phyloP scores from a whole-genome alignment of 1,140 invertebrate species.

The roundworm (Caenorhabditis elegans) region DNA sequence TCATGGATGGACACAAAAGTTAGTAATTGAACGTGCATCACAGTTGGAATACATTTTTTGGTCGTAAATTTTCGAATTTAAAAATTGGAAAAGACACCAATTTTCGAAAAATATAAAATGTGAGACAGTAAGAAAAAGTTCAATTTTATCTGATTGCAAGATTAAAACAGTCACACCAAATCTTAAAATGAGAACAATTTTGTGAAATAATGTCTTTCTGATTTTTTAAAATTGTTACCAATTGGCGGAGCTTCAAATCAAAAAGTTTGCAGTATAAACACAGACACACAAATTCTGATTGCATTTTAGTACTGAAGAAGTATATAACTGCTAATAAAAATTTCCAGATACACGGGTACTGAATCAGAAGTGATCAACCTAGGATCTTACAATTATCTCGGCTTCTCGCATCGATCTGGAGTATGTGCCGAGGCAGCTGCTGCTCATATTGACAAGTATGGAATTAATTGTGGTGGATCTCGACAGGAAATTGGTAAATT shows the following conservation, averaged over 20 bases:
- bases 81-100: neutral
- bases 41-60: neutral
- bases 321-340: too few relatives aligned
- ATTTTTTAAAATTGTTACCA: too few relatives aligned
- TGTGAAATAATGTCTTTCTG: too few relatives aligned
- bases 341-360: conserved; percentile 66
- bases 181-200: too few relatives aligned
- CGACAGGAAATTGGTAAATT: conserved; percentile 68
- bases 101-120: too few relatives aligned
- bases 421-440: conserved; percentile 68
- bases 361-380: conserved; percentile 70
- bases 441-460: conserved; percentile 66
- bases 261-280: too few relatives aligned
- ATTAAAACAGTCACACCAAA: too few relatives aligned
- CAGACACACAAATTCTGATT: too few relatives aligned
- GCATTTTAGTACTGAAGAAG: too few relatives aligned
- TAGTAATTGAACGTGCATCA: neutral
- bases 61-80: neutral
- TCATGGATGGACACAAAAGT: conserved; percentile 64
- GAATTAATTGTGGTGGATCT: conserved; percentile 67
- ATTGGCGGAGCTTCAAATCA: too few relatives aligned
- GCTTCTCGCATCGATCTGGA: conserved; percentile 70
- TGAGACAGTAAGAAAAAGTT: neutral
- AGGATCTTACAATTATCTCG: conserved; percentile 72
- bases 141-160: too few relatives aligned